Conservation (phyloP, 2,888 invertebrate species). For the Glyphotaelius pellucidus region DNA sequence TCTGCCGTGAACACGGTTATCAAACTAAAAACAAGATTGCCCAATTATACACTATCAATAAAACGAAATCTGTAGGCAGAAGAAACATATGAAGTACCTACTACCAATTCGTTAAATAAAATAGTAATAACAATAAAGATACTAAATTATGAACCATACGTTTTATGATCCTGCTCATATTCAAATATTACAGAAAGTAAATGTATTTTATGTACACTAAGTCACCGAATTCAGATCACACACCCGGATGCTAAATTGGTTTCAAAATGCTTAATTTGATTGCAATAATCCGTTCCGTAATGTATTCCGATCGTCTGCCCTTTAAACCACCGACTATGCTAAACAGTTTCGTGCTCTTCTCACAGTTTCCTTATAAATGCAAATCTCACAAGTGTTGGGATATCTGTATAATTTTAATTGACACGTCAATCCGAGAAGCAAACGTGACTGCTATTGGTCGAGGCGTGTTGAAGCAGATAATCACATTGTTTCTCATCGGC, state of each 20-base stretch:
- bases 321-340: slow-evolving; percentile 26
- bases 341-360: slow-evolving; percentile 25
- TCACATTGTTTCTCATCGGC: slow-evolving; percentile 52
- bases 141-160: not conserved
- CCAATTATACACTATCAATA: not conserved
- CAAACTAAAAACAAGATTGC: not conserved
- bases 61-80: not conserved
- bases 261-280: slow-evolving; percentile 4
- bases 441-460: slow-evolving; percentile 47
- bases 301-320: slow-evolving; percentile 21
- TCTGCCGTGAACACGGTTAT: not conserved
- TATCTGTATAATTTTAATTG: slow-evolving; percentile 54
- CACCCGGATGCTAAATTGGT: not conserved
- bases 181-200: not conserved
- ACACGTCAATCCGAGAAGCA: slow-evolving; percentile 44
- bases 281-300: slow-evolving; percentile 1
- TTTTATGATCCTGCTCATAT: not conserved
- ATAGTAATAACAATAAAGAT: not conserved
- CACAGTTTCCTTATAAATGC: slow-evolving; percentile 35
- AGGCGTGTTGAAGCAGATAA: slow-evolving; percentile 46
- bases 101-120: not conserved
- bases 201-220: not conserved
- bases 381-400: slow-evolving; percentile 47
- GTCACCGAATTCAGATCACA: not conserved
- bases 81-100: not conserved